Evolutionary conservation across 2,113 vertebrate genomes (phyloP).

Genomic region (Chauna torquata): DNA sequence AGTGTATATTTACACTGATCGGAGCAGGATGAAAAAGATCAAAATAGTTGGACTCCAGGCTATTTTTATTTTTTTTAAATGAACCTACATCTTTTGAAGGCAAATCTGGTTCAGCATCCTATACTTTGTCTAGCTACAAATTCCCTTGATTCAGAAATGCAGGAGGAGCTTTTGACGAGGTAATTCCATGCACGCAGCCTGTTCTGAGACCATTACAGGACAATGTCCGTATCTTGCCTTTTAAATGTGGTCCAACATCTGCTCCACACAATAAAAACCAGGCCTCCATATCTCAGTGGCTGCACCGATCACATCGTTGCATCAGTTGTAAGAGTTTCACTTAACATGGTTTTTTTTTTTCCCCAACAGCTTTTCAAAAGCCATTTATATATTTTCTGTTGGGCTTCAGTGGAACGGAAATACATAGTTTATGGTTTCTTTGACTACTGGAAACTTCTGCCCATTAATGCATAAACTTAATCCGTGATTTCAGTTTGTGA

Average conservation of each 20-base stretch:
- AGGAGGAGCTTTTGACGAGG: background rate
- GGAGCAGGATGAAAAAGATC: background rate
- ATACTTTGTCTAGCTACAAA: background rate
- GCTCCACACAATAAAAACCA: background rate
- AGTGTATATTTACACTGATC: background rate
- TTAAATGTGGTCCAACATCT: background rate
- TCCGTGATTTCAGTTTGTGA: fast-evolving
- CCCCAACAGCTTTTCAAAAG: background rate
- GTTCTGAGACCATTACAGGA: background rate
- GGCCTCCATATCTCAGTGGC: background rate
- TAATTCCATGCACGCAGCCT: background rate
- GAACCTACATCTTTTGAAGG: background rate
- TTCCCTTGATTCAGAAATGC: background rate
- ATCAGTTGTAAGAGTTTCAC: background rate
- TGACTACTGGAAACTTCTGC: background rate
- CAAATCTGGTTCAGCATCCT: background rate
- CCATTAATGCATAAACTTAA: background rate
- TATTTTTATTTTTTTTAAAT: background rate
- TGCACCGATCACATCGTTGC: fast-evolving
- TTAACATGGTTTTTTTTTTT: fast-evolving
- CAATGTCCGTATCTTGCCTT: background rate
- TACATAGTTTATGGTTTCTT: background rate
- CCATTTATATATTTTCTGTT: background rate
- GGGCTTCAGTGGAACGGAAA: background rate
- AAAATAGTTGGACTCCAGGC: background rate